phyloP scores from a whole-genome alignment of 2,797 vertebrate species.

The Antennarius maculatus region DNA sequence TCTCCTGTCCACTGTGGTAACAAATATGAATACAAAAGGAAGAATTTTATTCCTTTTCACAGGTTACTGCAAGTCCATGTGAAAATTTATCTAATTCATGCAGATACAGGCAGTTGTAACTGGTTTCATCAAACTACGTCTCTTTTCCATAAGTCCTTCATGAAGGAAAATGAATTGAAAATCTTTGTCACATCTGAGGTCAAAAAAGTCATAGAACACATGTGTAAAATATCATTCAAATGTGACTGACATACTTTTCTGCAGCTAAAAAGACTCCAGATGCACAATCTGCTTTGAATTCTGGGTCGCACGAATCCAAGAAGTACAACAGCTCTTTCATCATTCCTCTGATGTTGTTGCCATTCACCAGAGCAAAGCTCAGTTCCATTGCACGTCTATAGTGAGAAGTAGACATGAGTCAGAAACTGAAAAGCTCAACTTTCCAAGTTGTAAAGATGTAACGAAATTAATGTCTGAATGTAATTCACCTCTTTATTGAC shows the following conservation, averaged over 20 bases:
- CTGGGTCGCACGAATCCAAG: slow-evolving; percentile 98
- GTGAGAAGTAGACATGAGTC: slow-evolving; percentile 13
- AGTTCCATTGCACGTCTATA: slow-evolving; percentile 97
- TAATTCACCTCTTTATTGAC: slow-evolving; percentile 94
- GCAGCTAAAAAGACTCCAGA: slow-evolving; percentile 98
- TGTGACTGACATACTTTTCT: slow-evolving; percentile 89
- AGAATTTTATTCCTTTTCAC: background rate
- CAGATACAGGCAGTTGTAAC: background rate
- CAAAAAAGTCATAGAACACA: slow-evolving; percentile 1
- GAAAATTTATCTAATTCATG: background rate
- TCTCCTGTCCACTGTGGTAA: background rate
- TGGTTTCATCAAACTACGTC: background rate
- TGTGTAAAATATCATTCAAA: slow-evolving; percentile 4
- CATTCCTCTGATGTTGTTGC: slow-evolving; percentile 99
- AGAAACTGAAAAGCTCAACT: slow-evolving; percentile 11
- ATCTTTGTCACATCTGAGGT: background rate
- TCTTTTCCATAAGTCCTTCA: background rate
- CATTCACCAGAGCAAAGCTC: slow-evolving; percentile 98
- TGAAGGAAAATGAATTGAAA: slow-evolving; percentile 12
- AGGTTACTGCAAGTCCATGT: background rate
- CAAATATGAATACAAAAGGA: background rate
- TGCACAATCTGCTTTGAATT: slow-evolving; percentile 99
- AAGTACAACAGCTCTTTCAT: slow-evolving; percentile 99
- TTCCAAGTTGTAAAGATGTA: background rate
- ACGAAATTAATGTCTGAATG: background rate